Evolutionary conservation across 1,140 invertebrate genomes (phyloP), one percentile per base, ranked within the genome.

Genomic region (Drosophila malerkotliana): DNA sequence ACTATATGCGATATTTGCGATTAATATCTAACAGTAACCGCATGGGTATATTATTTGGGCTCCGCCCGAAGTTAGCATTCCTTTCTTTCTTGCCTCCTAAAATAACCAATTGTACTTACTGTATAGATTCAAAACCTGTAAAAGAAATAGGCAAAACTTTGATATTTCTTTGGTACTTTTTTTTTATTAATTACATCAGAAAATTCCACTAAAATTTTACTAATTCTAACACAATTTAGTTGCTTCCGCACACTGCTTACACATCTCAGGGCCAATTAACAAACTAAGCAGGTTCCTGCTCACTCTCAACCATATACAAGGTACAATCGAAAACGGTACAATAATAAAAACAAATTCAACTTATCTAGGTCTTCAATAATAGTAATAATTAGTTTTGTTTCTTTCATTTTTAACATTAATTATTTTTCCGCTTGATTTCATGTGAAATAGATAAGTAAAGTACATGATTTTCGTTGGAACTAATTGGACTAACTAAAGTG

Each of bases 121-220:
- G 2, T 12, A 8, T 10, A 8, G 6, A 30, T n/a, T 9, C 5
- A 15, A 8, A 3, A 14, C 7, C 32, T 1, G 5, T 5, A n/a
- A 52, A 32, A n/a, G 44, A 32, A 32, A 41, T 4, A 49, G 51
- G 10, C 24, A 54, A 26, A 6, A n/a, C 21, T 39, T 1, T 9
- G 2, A 0, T 1, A 53, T 64, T 87, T 87, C 83, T 87, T 87
- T 88, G 83, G 83, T 88, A 88, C 75, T 84, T 82, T 83, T 84
- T 39, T 85, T 88, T 82, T 87, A 63, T 81, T 78, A 78, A 63
- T 87, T 78, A 88, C 59, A 79, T 79, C 63, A 44, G 74, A 82
- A 85, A 83, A 74, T 88, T 79, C 79, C 62, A 79, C 82, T 87
- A 82, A 87, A 85, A 82, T 72, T 87, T 66, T 79, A 51, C 83